A percentile compares a stretch with the other conserved stretches of the same genome.
These are phyloP conservation scores for Tylochromis polylepis DNA, from an alignment of 2,113 vertebrate species.

Conservation along the genomic window DNA sequence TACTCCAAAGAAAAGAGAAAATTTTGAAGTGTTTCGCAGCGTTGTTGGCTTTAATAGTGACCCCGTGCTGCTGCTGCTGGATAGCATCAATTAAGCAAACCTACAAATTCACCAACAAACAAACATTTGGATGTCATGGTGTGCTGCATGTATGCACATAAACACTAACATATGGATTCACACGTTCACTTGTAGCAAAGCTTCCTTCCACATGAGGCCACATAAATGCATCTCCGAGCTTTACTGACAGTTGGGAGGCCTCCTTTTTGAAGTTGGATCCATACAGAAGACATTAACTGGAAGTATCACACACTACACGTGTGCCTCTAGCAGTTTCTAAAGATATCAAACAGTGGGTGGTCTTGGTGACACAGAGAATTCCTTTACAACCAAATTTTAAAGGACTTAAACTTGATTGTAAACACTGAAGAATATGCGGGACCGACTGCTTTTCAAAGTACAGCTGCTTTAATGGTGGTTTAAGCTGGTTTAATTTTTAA, in stretches of 20 bases:
- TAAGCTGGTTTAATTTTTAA: neutral
- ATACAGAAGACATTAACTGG: neutral
- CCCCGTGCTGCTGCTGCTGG: constrained; percentile 23
- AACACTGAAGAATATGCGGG: neutral
- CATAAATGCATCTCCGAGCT: neutral
- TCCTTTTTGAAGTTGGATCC: neutral
- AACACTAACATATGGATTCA: neutral
- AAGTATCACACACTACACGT: neutral
- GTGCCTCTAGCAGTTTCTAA: neutral
- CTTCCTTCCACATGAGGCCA: neutral
- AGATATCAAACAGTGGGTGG: constrained; percentile 23
- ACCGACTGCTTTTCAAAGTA: neutral
- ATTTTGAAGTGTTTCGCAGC: constrained; percentile 6
- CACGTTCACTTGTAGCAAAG: neutral
- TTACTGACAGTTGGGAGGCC: neutral
- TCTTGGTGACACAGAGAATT: neutral
- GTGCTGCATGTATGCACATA: neutral
- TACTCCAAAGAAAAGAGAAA: neutral
- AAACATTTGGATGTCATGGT: constrained; percentile 22
- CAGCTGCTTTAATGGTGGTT: neutral
- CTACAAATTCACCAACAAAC: neutral
- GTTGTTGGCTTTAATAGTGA: constrained; percentile 14
- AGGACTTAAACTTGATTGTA: neutral
- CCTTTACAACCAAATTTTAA: neutral
- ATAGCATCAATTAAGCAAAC: constrained; percentile 34